Evolutionary conservation across 2,888 invertebrate species (phyloP), one percentile per base, ranked within the genome.

Genomic region (Pseudococcus jackbeardsleyi): DNA sequence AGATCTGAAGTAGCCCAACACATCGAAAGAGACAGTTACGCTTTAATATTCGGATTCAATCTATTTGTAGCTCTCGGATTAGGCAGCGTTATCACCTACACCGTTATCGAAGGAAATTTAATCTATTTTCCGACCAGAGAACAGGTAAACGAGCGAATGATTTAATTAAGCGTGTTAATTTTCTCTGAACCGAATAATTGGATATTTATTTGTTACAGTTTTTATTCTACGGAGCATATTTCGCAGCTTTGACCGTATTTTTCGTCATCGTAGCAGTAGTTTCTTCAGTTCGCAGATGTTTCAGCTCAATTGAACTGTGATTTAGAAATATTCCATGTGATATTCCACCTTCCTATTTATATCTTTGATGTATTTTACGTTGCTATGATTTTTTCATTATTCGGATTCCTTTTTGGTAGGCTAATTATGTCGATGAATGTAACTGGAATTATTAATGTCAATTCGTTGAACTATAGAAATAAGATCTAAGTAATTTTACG

Each of bases 31-130:
- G 89, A 89, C 77, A 89, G 89, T 59, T 89, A 88, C 84, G 89
- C 84, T 0, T 86, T 89, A 68, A 88, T 89, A 42, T 89, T 89
- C 72, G 89, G 89, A 26, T 89, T 89, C 50, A 89, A 89, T n/a
- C 85, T 84, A 48, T 89, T 89, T 12, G 68, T 88, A 15, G 79
- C 89, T 8, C 85, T 86, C 12, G 48, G 88, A 12, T 46, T 89
- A 39, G 77, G 72, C 0, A 42, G 19, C n/a, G 1, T 86, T 33
- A 68, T 89, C 11, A 88, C 88, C 1, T 22, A 88, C 22, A 26
- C 77, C 3, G 11, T 88, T 33, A 79, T 89, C 11, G 85, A 84
- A 64, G 79, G 89, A 82, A 84, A 86, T 50, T 64, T 89, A 7
- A 59, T 89, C 3, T 72, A 84, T 50, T 85, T 89, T 15, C 3